phyloP scores from a whole-genome alignment of 2,888 invertebrate species.

The Sinotaia quadrata region DNA sequence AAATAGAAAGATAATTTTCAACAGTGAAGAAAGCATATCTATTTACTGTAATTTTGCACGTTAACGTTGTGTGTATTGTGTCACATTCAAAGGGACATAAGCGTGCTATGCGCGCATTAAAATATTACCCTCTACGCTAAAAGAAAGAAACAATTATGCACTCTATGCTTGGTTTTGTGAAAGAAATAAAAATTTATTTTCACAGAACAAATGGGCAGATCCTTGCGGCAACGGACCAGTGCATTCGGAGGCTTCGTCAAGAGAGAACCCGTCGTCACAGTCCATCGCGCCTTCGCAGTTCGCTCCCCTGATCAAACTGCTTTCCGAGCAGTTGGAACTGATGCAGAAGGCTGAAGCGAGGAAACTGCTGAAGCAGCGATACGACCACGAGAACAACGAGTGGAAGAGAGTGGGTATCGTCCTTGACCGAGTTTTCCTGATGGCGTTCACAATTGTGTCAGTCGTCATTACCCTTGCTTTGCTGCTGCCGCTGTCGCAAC shows the following conservation, averaged over 20 bases:
- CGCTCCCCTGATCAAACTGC: slow-evolving; percentile 23
- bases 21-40: no score
- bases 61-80: no score
- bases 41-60: no score
- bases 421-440: slow-evolving; percentile 58
- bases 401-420: slow-evolving; percentile 65
- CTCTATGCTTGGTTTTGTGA: no score
- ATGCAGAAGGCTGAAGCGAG: slow-evolving; percentile 40
- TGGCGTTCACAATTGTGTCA: slow-evolving; percentile 53
- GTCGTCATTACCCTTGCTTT: slow-evolving; percentile 76
- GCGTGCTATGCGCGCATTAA: no score
- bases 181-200: no score
- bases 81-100: no score
- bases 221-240: no score
- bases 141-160: no score
- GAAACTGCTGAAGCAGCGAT: slow-evolving; percentile 36
- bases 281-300: neutral
- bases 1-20: no score
- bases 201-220: no score
- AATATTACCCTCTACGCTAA: no score
- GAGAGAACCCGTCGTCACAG: neutral
- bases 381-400: slow-evolving; percentile 42
- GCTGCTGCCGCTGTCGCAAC: slow-evolving; percentile 73
- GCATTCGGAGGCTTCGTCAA: neutral
- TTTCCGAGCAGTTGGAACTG: slow-evolving; percentile 43